Evolutionary conservation across 1,140 invertebrate species (phyloP), one percentile per base, ranked within the genome.

Genomic region (Goniozus legneri): DNA sequence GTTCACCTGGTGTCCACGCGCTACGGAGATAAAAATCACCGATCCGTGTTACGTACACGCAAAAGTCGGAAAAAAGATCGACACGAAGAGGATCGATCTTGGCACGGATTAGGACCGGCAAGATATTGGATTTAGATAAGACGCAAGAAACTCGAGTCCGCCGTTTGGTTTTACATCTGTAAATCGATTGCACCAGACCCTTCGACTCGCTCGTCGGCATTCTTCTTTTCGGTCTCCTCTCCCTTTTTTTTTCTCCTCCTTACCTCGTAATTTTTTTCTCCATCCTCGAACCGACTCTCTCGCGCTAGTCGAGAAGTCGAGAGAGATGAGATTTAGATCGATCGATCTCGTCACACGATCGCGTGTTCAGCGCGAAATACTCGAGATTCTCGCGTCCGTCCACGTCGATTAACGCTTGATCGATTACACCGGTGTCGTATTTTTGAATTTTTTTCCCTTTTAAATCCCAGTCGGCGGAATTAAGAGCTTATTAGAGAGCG

Each of bases 51-150:
- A 24, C 44, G 13, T 33, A 36, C 39, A 19, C 30, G 36, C n/a
- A n/a, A n/a, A n/a, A n/a, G n/a, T n/a, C n/a, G n/a, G n/a, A n/a
- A n/a, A n/a, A n/a, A n/a, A n/a, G n/a, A n/a, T n/a, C n/a, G n/a
- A n/a, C n/a, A n/a, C n/a, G n/a, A 38, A 45, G 35, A 52, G 19
- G 48, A 44, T 53, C 44, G 51, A 47, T 54, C 45, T 47, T 44
- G 20, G 35, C 36, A 41, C 39, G 45, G 54, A 62, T 69, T 60
- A 62, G 59, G 58, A 63, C 54, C 39, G 19, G 10, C 47, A 51
- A 65, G 69, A 72, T 73, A 71, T 71, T 61, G 66, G 68, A 73
- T 73, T 64, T 68, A 69, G 67, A 68, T 70, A 69, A 52, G 20
- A 8, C 14, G 37, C 45, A 54, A 56, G 58, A 58, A n/a, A n/a